Evolutionary conservation across 2,888 invertebrate genomes (phyloP).

Genomic region (Andrena praecox): DNA sequence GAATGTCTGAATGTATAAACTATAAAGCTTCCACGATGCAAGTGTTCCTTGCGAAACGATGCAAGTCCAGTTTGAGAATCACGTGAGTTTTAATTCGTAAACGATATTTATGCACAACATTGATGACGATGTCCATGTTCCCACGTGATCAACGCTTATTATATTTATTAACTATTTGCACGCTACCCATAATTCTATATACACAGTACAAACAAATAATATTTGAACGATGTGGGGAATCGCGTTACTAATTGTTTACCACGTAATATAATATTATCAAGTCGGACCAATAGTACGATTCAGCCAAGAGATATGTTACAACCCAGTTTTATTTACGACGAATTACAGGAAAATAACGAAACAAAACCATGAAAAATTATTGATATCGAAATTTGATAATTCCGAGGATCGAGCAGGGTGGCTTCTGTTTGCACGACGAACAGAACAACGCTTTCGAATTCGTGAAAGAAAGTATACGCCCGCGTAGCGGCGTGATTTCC

Average conservation of each 20-base stretch:
- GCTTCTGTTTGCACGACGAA: neutral
- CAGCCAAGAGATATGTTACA: neutral
- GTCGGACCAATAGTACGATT: neutral
- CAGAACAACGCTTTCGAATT: conserved; percentile 18
- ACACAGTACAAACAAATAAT: neutral
- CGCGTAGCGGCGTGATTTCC: conserved; percentile 47
- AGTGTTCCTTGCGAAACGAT: too few species aligned
- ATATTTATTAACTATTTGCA: neutral
- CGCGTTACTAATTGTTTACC: neutral
- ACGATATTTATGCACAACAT: neutral
- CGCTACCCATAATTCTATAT: too few species aligned
- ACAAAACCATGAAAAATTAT: neutral
- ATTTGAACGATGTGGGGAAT: neutral
- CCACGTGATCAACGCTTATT: neutral
- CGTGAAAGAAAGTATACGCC: neutral
- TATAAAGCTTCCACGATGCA: too few species aligned
- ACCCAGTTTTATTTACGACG: neutral
- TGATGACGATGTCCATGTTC: neutral
- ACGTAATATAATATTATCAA: neutral
- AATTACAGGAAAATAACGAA: neutral
- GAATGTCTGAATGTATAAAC: too few species aligned
- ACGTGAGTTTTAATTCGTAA: neutral
- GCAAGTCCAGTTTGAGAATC: too few species aligned
- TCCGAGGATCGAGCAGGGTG: neutral
- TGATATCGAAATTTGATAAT: neutral